Evolutionary conservation across 2,797 vertebrate species (phyloP), one percentile per base, ranked within the genome.

Genomic region (Argya squamiceps): DNA sequence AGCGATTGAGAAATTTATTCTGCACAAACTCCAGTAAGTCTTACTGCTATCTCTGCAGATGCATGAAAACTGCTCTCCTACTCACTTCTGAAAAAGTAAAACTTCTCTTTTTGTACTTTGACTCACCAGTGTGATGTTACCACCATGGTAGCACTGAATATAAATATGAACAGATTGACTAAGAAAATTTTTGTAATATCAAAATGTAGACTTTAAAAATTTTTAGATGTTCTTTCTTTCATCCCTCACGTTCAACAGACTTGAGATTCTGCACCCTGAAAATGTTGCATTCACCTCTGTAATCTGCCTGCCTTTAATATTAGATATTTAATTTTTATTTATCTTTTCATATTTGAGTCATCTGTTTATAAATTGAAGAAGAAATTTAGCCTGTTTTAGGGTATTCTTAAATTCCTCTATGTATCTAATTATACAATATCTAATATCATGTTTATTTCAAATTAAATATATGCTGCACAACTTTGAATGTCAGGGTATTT

Each of bases 1-100:
- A 90, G 74, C 0, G 9, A 95, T 12, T 92, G 85, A 96, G 77
- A 84, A 94, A 88, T 84, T 90, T 93, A 89, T 93, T 88, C 62
- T 78, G 86, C 83, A 84, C 41, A 64, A 71, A 83, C 80, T 92
- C 76, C 91, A 88, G 62, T 14, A 86, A 59, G 75, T 24, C 63
- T 89, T 91, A 26, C 82, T 88, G 89, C 78, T 76, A 2, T 52
- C 87, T 80, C 84, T 93, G 78, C 87, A 95, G 89, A 88, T 84
- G 92, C 65, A 93, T 58, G 65, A 43, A 90, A 88, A 78, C 62
- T 92, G 36, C 39, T 95, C 69, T 92, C 74, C 84, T 93, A 94
- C 73, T 94, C 86, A 59, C 53, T 93, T 88, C 55, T 55, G 26
- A 50, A 86, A 87, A 86, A 49, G 53, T 62, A 79, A 94, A 91